Base-by-base conservation (phyloP, 2,888 invertebrate species). In the Malacosoma neustria region DNA sequence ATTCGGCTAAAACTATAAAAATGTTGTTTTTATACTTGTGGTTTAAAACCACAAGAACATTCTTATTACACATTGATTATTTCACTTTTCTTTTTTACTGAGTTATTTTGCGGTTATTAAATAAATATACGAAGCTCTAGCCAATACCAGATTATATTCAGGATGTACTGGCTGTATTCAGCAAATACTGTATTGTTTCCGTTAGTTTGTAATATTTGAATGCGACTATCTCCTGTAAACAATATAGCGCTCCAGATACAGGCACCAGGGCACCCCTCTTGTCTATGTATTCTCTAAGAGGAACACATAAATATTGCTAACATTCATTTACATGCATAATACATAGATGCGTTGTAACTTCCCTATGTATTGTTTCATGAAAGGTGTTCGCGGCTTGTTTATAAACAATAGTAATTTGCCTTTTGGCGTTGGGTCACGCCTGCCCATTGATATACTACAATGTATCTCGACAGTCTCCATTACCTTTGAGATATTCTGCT, bases 391-490 rank as follows among this genome's bases (percentile, higher is more conserved):
- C 65, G 60, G 64, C 71, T 68, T 56, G 68, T 66, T 69, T 69
- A 72, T 71, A 72, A 66, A 74, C 73, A 73, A 74, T 72, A 65
- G 72, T 63, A 70, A 72, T 72, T 71, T 70, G 64, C 72, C 72
- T 71, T 67, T 69, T 57, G 63, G 72, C 66, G 71, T 56, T 72
- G 64, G 71, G 67, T 72, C 72, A 65, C 62, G 67, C 66, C 61
- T 57, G 61, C 60, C 61, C 62, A 64, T 67, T 61, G 71, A 59
- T 59, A 63, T 54, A 55, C 51, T 53, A 58, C 57, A 61, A 58
- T 52, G 54, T 54, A 54, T 55, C 54, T 51, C 49, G 52, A 46
- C 22, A 9, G 31, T 31, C 9, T 9, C 32, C 13, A 13, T 32
- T 12, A 31, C 6, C 31, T 34, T 9, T 32, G 11, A 11, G 13